Percentiles rank a stretch among this genome's conserved stretches.
Evolutionary conservation across 2,888 invertebrate genomes (phyloP).

Genomic region (Exocentrus adspersus): DNA sequence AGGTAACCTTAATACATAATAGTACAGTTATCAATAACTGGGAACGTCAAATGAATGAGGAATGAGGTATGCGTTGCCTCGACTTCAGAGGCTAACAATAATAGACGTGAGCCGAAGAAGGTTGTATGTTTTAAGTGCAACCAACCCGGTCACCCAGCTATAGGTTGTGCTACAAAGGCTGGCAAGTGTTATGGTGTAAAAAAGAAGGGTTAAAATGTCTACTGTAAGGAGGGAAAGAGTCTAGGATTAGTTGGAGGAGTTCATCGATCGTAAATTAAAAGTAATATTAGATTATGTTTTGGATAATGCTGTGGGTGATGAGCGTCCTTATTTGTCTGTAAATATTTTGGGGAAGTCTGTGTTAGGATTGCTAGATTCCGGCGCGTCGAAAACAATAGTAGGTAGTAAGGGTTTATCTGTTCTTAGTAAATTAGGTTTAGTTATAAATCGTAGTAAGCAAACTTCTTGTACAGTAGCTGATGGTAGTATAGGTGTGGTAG

Average conservation of each 20-base stretch:
- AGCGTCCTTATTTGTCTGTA: conserved; percentile 9
- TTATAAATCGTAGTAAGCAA: no score
- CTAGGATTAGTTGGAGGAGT: background rate
- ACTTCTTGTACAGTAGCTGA: background rate
- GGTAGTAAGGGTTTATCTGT: background rate
- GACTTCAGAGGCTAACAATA: no score
- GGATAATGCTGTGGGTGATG: conserved; percentile 6
- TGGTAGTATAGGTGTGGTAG: conserved; percentile 1
- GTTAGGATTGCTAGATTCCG: background rate
- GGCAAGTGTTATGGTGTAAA: background rate
- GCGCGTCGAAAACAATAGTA: conserved; percentile 8
- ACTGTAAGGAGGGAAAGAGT: conserved; percentile 1
- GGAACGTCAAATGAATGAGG: background rate
- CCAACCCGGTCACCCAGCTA: no score
- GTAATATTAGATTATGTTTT: conserved; percentile 9
- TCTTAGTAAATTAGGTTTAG: background rate
- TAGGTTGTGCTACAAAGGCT: no score
- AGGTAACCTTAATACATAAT: no score
- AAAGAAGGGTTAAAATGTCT: background rate
- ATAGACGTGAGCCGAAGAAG: no score
- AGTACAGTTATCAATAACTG: no score
- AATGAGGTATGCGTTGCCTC: no score
- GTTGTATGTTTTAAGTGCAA: no score
- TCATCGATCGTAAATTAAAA: background rate
- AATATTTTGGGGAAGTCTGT: conserved; percentile 1